Evolutionary conservation across 2,888 invertebrate genomes (phyloP).

Genomic region (Pachliopta kotzebuea): DNA sequence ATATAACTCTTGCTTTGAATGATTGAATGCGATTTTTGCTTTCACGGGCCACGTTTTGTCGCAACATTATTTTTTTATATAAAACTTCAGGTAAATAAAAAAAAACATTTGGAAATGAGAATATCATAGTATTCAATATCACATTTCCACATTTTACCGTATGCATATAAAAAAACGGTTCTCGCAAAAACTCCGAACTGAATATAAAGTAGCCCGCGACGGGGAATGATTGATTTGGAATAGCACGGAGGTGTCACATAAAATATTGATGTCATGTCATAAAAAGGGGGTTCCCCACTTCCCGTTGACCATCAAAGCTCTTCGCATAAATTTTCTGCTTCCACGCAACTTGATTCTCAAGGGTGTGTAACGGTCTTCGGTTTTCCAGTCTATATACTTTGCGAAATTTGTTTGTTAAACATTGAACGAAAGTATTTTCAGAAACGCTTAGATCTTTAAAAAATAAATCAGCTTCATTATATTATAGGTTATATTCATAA

Average conservation of each 20-base stretch:
- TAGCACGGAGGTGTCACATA: slow-evolving; percentile 48
- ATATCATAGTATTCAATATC: slow-evolving; percentile 10
- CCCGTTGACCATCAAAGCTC: slow-evolving; percentile 59
- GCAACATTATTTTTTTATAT: too few relatives aligned
- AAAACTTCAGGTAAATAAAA: not conserved
- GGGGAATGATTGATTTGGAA: slow-evolving; percentile 60
- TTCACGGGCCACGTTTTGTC: too few relatives aligned
- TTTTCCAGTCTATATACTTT: not conserved
- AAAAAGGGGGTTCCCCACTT: slow-evolving; percentile 45
- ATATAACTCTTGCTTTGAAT: too few relatives aligned
- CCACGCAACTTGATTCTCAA: slow-evolving; percentile 63
- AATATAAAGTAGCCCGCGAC: slow-evolving; percentile 52
- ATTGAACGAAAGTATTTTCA: not conserved
- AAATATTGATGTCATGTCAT: slow-evolving; percentile 57
- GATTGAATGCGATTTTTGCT: too few relatives aligned
- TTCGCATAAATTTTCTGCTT: slow-evolving; percentile 67
- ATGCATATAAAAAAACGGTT: slow-evolving; percentile 21
- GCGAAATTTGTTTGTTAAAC: too few relatives aligned
- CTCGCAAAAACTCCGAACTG: slow-evolving; percentile 33
- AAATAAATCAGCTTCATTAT: too few relatives aligned
- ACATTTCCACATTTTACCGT: slow-evolving; percentile 15
- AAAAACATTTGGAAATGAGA: not conserved
- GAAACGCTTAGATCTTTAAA: not conserved
- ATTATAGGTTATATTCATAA: too few relatives aligned
- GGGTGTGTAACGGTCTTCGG: slow-evolving; percentile 34